Base-by-base conservation (phyloP, 2,797 vertebrate genomes). In the Podarcis lilfordi region DNA sequence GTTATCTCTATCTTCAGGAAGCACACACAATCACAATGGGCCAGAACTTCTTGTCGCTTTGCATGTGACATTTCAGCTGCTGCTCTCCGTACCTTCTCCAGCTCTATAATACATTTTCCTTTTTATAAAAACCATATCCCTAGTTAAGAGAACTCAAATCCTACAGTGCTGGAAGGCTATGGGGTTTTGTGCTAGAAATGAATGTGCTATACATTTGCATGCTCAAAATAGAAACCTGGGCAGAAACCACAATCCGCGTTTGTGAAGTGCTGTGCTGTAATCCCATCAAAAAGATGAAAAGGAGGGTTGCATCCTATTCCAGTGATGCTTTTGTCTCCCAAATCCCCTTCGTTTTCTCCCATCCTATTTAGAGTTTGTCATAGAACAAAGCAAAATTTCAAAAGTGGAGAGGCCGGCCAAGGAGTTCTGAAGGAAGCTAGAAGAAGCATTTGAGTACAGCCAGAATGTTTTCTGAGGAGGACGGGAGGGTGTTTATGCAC, bases 171-270 rank as follows among this genome's bases (percentile, higher is more conserved):
- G 37, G 72, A 43, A 66, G 55, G 40, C 40, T 35, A 17, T 50
- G 2, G 29, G 29, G 21, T 75, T 29, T 40, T 29, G 32, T 5
- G 6, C 75, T 80, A 45, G 27, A 74, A 15, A 74, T 37, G 32
- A 75, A 82, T 40, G 69, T 9, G n/a, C 29, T 40, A 17, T 43
- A 45, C 2, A 23, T 76, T 66, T 82, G 21, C n/a, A 45, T 35
- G 86, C 71, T 87, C 50, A 74, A 61, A 80, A 81, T 81, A 74
- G 86, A 64, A 81, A 40, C 35, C 59, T 50, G 59, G 40, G 21
- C 37, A 76, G 35, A 35, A 74, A 82, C 50, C n/a, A 32, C 29
- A 69, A 32, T 35, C 29, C 19, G 32, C 45, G 45, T 61, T 75
- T 87, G 37, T 66, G 37, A 76, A 76, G 55, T 10, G 21, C 23